Conservation (phyloP, 2,797 vertebrate species). For the Myotis planiceps region DNA sequence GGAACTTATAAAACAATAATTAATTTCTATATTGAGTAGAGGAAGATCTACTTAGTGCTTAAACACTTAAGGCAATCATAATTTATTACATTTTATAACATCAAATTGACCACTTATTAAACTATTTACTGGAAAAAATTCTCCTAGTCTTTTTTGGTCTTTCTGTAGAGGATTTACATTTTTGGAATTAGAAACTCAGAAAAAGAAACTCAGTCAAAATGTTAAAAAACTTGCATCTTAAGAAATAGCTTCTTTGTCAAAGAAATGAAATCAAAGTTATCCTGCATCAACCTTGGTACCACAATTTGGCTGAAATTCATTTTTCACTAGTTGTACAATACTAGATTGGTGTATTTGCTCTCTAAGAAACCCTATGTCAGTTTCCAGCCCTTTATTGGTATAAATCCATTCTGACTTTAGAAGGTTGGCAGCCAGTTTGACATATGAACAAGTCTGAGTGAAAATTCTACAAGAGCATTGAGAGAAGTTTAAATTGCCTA, state of each 20-base stretch:
- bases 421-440: neutral
- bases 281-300: neutral
- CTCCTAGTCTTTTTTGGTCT: neutral
- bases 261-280: neutral
- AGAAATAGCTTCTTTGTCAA: conserved; percentile 22
- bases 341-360: neutral
- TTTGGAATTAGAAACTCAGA: conserved; percentile 8
- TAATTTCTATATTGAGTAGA: neutral
- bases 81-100: neutral
- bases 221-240: neutral
- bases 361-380: neutral
- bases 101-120: conserved; percentile 1
- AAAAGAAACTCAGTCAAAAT: neutral
- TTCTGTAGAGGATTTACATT: neutral
- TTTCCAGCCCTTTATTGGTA: neutral
- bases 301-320: conserved; percentile 22
- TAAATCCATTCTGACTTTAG: conserved; percentile 13
- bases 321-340: neutral
- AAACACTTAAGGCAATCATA: neutral
- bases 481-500: neutral
- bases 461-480: neutral
- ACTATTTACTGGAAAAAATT: neutral
- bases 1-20: neutral
- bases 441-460: neutral
- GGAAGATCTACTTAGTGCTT: neutral